Conservation (phyloP, 2,797 vertebrate genomes). For the Malacoraja senta region DNA sequence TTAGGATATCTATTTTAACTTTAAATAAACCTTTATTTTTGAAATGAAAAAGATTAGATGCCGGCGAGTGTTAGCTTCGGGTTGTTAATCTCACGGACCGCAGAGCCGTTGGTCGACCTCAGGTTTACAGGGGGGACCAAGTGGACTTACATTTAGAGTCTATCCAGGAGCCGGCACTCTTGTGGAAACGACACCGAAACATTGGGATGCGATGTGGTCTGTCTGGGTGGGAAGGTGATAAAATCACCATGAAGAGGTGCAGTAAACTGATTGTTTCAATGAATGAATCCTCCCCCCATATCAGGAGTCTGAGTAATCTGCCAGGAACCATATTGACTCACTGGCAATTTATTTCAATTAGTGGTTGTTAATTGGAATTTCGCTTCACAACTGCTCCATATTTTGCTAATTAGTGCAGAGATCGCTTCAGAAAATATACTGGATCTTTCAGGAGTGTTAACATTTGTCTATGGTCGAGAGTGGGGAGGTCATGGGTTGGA, state of each 20-base stretch:
- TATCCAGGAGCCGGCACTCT: no score
- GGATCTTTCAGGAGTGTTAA: not conserved
- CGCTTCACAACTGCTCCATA: not conserved
- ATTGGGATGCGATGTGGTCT: not conserved
- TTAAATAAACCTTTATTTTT: no score
- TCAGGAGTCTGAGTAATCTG: not conserved
- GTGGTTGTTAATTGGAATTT: not conserved
- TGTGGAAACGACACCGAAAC: not conserved
- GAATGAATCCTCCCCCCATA: not conserved
- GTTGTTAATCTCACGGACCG: no score
- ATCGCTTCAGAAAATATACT: not conserved
- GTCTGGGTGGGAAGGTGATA: not conserved
- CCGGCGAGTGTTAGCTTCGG: no score
- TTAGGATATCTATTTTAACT: no score
- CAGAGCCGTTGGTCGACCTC: no score
- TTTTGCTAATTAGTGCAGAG: no score
- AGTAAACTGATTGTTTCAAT: not conserved
- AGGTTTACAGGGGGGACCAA: no score
- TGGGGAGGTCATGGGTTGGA: not conserved
- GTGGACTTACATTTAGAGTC: no score
- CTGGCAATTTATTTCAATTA: not conserved
- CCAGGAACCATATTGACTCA: not conserved
- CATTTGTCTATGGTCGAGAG: no score
- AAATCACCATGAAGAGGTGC: not conserved
- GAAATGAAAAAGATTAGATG: no score